These are phyloP conservation scores for Orgyia antiqua DNA, from an alignment of 2,888 invertebrate genomes.

Conservation along the genomic window DNA sequence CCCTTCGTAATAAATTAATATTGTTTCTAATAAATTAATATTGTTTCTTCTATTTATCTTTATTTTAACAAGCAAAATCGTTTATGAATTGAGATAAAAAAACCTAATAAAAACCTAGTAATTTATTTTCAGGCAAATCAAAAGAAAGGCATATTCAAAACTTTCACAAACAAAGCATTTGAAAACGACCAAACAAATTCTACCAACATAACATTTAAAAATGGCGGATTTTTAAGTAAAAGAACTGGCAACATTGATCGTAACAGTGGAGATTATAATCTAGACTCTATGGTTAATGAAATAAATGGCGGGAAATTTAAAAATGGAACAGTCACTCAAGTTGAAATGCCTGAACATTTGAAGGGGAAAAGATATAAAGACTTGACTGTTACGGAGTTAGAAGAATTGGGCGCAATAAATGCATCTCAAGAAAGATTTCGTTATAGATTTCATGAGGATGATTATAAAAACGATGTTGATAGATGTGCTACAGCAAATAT, in stretches of 20 bases:
- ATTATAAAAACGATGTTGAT: constrained; percentile 48
- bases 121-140: constrained; percentile 33
- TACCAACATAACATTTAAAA: constrained; percentile 26
- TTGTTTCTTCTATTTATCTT: too few species aligned
- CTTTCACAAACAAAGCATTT: constrained; percentile 49
- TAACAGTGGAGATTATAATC: constrained; percentile 49
- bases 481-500: constrained; percentile 36
- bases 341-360: constrained; percentile 34
- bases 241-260: constrained; percentile 45
- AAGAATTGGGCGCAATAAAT: constrained; percentile 52
- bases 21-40: too few species aligned
- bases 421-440: constrained; percentile 58
- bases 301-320: constrained; percentile 34
- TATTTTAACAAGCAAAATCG: too few species aligned
- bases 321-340: constrained; percentile 12
- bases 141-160: constrained; percentile 29
- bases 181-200: constrained; percentile 27
- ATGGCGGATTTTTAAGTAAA: constrained; percentile 53
- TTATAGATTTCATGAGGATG: constrained; percentile 47
- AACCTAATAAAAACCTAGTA: too few species aligned
- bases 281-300: constrained; percentile 55
- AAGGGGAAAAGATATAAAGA: constrained; percentile 58
- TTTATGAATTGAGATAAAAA: too few species aligned
- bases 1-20: too few species aligned
- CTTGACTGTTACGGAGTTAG: constrained; percentile 44